Evolutionary conservation across 2,797 vertebrate species (phyloP), one percentile per base, ranked within the genome.

Genomic region (Macroramphosus scolopax): DNA sequence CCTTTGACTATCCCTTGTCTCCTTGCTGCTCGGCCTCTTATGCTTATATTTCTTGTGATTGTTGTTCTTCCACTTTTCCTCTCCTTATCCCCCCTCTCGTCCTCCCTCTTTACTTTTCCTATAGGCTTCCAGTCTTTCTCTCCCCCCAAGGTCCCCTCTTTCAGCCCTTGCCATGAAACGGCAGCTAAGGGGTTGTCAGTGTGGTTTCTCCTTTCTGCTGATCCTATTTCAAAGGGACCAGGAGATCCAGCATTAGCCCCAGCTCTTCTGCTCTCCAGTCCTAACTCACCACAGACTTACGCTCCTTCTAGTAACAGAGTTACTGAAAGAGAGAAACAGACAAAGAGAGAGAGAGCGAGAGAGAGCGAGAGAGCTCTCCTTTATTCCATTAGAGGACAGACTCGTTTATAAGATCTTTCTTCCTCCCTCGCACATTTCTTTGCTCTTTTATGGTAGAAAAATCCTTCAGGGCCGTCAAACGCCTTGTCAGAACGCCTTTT

Each of bases 211-310:
- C 65, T 84, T 77, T 84, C 71, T 71, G 77, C 82, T 85, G 85
- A 86, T 88, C 86, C 86, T 74, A 88, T 88, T 87, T 88, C 86
- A 86, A 88, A 88, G 85, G 74, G 74, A 87, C 80, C 74, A 71
- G 77, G 75, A 81, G 84, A 84, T 84, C 77, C 77, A 83, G 78
- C 80, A 82, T 85, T 85, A 84, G 83, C 72, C 75, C 66, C 68
- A 70, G 80, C 80, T 80, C 78, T 76, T 72, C 63, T 77, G 75
- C 75, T 76, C 82, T 75, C 57, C 72, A 59, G 64, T 50, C 48
- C 69, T 74, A 84, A 81, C 81, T 77, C 74, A 33, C 75, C 73
- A 39, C 78, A 81, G 78, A 83, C 78, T 72, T 58, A 22, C 20
- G 3, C 20, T 22, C 20, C 20, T 22, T 22, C 20, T 6, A 22